Evolutionary conservation across 2,888 invertebrate genomes (phyloP).

Genomic region (Tenthredo scrophulariae): DNA sequence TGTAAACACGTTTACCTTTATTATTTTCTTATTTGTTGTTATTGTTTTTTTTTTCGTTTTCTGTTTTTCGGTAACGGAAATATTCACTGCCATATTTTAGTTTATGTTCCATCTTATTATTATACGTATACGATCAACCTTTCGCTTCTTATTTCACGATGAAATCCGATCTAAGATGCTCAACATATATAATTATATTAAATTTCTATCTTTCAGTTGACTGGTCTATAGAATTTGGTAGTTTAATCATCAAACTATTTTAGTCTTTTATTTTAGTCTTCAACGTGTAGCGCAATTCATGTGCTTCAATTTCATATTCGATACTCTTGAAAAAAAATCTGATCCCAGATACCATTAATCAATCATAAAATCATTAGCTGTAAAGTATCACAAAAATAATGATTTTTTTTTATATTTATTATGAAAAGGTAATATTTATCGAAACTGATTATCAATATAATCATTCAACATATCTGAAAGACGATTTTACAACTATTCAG

Average conservation of each 20-base stretch:
- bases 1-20: neutral
- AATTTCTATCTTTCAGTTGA: neutral
- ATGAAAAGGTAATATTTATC: neutral
- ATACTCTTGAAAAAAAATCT: neutral
- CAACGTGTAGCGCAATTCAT: too few species aligned
- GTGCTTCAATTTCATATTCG: neutral
- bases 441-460: neutral
- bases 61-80: neutral
- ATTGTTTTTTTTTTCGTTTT: neutral
- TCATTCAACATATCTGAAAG: neutral
- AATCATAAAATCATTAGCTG: neutral
- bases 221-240: neutral
- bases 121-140: neutral
- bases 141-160: neutral
- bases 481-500: neutral
- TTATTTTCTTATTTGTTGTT: neutral
- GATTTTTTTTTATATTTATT: neutral
- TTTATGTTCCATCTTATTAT: neutral
- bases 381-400: neutral
- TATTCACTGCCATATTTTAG: slow-evolving; percentile 22
- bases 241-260: neutral
- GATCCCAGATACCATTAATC: neutral
- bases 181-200: neutral
- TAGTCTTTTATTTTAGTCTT: neutral
- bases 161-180: neutral